Evolutionary conservation across 1,140 invertebrate genomes (phyloP).

Genomic region (Drosophila lacertosa): DNA sequence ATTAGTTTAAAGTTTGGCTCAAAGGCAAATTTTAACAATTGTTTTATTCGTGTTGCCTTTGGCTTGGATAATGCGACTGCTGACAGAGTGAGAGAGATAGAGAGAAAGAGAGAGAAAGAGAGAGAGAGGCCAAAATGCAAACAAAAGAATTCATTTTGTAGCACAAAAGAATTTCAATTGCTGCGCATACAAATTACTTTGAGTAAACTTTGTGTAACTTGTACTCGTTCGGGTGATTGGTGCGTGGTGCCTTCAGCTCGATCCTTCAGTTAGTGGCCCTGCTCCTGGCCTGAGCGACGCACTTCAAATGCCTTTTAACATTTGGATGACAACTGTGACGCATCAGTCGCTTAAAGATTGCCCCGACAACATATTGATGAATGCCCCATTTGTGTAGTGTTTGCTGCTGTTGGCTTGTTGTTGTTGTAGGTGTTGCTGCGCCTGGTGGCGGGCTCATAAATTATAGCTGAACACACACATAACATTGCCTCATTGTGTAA

Average conservation of each 20-base stretch:
- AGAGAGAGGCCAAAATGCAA: slow-evolving; percentile 49
- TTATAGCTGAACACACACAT: slow-evolving; percentile 16
- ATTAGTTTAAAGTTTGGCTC: slow-evolving; percentile 66
- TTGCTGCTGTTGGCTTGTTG: slow-evolving; percentile 8
- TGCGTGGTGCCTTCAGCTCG: slow-evolving; percentile 2
- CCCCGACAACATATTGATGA: slow-evolving; percentile 42
- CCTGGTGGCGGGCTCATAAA: slow-evolving; percentile 37
- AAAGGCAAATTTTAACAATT: slow-evolving; percentile 62
- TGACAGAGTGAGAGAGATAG: not conserved
- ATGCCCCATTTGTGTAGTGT: not conserved
- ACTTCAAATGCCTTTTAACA: slow-evolving; percentile 1
- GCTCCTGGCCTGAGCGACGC: not conserved
- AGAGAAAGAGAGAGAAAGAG: not conserved
- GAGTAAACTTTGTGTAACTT: slow-evolving; percentile 68
- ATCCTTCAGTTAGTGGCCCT: not conserved
- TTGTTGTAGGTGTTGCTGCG: slow-evolving; percentile 12
- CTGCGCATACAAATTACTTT: slow-evolving; percentile 76
- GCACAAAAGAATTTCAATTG: slow-evolving; percentile 76
- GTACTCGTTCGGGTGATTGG: slow-evolving; percentile 36
- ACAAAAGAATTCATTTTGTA: slow-evolving; percentile 73
- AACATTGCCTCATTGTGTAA: slow-evolving; percentile 27
- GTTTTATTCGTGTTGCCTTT: slow-evolving; percentile 49
- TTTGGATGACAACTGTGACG: not conserved
- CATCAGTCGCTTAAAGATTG: slow-evolving; percentile 5
- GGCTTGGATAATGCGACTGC: not conserved